These are phyloP conservation scores for Promerops cafer DNA, from an alignment of 2,113 vertebrate genomes.

Conservation along the genomic window DNA sequence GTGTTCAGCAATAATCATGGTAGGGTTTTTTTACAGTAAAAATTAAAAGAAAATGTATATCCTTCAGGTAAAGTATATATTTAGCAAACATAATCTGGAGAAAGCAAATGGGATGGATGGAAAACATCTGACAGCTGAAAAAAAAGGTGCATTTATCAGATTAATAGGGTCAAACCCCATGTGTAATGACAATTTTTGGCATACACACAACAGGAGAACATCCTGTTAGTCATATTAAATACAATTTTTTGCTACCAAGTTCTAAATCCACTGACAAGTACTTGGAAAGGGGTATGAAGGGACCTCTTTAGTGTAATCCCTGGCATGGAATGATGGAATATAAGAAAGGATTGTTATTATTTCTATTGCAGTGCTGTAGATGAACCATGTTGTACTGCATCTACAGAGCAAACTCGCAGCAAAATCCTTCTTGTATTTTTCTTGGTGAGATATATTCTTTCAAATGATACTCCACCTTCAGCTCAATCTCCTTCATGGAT, in stretches of 20 bases:
- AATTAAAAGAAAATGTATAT: not conserved
- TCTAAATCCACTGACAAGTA: not conserved
- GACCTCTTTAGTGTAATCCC: not conserved
- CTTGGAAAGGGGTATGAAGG: not conserved
- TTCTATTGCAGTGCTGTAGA: not conserved
- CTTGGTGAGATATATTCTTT: not conserved
- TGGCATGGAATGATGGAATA: not conserved
- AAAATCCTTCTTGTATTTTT: not conserved
- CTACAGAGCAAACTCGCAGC: not conserved
- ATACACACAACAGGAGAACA: not conserved
- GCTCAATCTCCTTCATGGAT: not conserved
- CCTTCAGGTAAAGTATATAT: not conserved
- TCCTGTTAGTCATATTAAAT: not conserved
- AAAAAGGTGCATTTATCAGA: not conserved
- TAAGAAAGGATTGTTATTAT: not conserved
- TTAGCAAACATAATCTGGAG: not conserved
- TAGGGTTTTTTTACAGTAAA: not conserved
- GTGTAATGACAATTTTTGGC: not conserved
- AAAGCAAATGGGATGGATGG: not conserved
- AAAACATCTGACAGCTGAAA: not conserved
- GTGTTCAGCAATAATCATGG: not conserved
- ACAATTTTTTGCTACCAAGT: not conserved
- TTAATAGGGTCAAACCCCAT: not conserved
- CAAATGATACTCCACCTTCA: not conserved
- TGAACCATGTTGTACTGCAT: not conserved